Evolutionary conservation across 2,888 invertebrate genomes (phyloP).

Genomic region (Drosophila prostipennis): DNA sequence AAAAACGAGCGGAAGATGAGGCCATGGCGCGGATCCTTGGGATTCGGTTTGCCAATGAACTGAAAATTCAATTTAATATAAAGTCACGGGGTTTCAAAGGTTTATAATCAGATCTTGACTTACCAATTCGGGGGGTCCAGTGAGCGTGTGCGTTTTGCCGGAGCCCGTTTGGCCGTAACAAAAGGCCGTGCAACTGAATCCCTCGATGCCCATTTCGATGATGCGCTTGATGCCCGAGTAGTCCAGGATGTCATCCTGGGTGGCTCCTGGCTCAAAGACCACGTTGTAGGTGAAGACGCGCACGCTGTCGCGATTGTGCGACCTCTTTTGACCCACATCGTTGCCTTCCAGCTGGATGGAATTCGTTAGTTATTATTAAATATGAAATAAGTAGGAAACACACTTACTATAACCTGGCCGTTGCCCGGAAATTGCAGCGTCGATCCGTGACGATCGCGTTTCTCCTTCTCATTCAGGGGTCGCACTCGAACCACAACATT

Average conservation of each 20-base stretch:
- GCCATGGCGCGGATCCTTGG: conserved; percentile 91
- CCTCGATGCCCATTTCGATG: conserved; percentile 97
- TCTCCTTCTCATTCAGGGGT: conserved; percentile 91
- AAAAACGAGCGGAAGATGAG: conserved; percentile 95
- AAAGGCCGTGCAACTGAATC: conserved; percentile 96
- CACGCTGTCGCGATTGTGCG: conserved; percentile 87
- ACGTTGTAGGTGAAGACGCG: conserved; percentile 97
- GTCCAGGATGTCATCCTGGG: conserved; percentile 92
- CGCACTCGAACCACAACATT: conserved; percentile 95
- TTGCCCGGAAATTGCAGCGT: conserved; percentile 94
- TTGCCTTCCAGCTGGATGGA: conserved; percentile 84
- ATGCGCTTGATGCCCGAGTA: conserved; percentile 95
- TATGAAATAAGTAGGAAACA: neutral
- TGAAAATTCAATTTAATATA: conserved; percentile 72
- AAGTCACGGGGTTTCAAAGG: neutral
- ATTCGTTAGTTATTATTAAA: neutral
- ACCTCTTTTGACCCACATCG: conserved; percentile 85
- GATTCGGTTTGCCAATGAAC: conserved; percentile 88
- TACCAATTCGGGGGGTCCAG: conserved; percentile 95
- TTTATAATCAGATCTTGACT: conserved; percentile 59
- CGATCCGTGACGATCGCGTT: conserved; percentile 88
- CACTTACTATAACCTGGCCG: conserved; percentile 89
- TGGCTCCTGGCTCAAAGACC: conserved; percentile 95
- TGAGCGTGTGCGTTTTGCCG: conserved; percentile 97
- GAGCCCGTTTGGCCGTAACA: conserved; percentile 99